These are phyloP conservation scores for Glaucopsyche alexis DNA, from an alignment of 2,888 invertebrate species.

Conservation along the genomic window DNA sequence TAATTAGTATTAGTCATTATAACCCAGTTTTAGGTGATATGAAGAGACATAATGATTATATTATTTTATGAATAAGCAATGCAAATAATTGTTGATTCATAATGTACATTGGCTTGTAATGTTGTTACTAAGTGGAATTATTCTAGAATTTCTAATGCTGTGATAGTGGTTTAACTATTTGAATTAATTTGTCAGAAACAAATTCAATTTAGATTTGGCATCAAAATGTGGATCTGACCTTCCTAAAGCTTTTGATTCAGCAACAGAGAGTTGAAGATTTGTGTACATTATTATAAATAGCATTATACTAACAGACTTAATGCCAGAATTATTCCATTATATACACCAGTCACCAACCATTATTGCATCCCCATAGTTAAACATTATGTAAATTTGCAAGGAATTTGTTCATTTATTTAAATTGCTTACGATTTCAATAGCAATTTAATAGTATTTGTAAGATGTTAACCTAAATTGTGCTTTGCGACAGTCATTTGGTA, in stretches of 20 bases:
- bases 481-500: conserved; percentile 9
- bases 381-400: neutral
- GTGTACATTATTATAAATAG: neutral
- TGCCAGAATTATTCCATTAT: neutral
- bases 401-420: neutral
- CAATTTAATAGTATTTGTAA: neutral
- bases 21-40: neutral
- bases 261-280: neutral
- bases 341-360: neutral
- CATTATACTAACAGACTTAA: neutral
- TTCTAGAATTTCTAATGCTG: neutral
- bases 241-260: neutral
- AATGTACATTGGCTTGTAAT: neutral
- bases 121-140: neutral
- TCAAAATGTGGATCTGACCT: neutral
- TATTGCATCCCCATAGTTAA: neutral
- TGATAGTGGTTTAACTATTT: too few relatives aligned
- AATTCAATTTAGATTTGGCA: neutral
- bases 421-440: neutral
- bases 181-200: too few relatives aligned
- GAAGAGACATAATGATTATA: neutral
- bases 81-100: conserved; percentile 6
- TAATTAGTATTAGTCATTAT: neutral
- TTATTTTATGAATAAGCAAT: conserved; percentile 4
- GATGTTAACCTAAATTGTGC: neutral